Evolutionary conservation across 2,113 vertebrate genomes (phyloP), one percentile per base, ranked within the genome.

Genomic region (Entelurus aequoreus): DNA sequence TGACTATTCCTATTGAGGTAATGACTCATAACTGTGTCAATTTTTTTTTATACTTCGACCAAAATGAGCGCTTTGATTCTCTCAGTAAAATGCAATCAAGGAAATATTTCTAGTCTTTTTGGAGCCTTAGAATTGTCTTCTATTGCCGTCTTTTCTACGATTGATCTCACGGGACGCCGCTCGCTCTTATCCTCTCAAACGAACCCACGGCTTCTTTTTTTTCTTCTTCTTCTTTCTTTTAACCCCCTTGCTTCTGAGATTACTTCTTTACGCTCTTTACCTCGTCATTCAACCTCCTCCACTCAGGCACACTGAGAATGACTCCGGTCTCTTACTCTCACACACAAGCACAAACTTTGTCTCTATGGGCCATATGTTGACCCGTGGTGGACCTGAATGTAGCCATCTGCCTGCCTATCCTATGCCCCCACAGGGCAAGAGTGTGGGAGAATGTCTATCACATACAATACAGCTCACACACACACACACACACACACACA

Each of bases 371-470:
- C 86, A 86, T 84, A 84, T 84, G 86, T 84, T 82, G 81, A 84
- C 86, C 86, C 10, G 21, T 16, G 15, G 78, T 76, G 78, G 81
- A 77, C 74, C 68, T 88, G 84, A 88, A 86, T 88, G 54, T 84
- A 73, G 80, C 86, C 86, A 88, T 88, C 86, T 88, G 84, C 81
- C 81, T 72, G 78, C 63, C 70, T 81, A 56, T 74, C 65, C 68
- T 79, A 68, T 72, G 69, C 81, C 83, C 28, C 83, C 72, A 77
- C 79, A 66, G 83, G 78, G 81, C 70, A 73, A 48, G 68, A 81
- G 81, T 79, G 83, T 84, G 84, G 77, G 83, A 86, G 83, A 86
- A 86, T 88, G 83, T 78, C 73, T 69, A 57, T 80, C 63, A 67
- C 62, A 79, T 60, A 84, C 77, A 86, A 82, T 76, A 59, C 66